phyloP scores from a whole-genome alignment of 1,140 invertebrate genomes.

The Carposina sasakii region DNA sequence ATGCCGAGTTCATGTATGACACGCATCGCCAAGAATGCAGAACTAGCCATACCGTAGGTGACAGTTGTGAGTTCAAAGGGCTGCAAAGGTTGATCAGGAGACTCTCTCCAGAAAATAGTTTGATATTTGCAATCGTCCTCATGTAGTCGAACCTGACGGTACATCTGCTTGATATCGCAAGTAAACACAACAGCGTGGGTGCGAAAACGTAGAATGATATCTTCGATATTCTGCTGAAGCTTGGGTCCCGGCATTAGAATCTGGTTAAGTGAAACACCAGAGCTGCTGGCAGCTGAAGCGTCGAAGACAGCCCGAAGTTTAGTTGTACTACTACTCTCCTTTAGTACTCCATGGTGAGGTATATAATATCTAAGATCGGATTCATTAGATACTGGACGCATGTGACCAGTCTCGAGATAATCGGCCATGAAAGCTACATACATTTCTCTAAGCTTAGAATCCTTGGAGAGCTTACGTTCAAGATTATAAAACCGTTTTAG shows the following conservation, averaged over 20 bases:
- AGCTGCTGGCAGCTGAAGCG: not conserved
- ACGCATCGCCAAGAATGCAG: constrained; percentile 32
- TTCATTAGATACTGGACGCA: not conserved
- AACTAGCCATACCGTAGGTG: constrained; percentile 33
- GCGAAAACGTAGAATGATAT: not conserved
- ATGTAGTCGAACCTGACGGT: not conserved
- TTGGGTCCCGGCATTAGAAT: not conserved
- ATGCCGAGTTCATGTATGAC: constrained; percentile 28
- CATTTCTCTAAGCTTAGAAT: not conserved
- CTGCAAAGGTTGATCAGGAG: constrained; percentile 15
- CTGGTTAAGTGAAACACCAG: not conserved
- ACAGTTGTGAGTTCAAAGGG: constrained; percentile 32
- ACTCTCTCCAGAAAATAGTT: constrained; percentile 7
- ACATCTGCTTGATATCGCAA: constrained; percentile 10
- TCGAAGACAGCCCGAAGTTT: not conserved
- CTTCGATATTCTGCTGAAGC: constrained; percentile 1
- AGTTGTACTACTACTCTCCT: not conserved
- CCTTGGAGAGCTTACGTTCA: not conserved
- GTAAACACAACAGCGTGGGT: not conserved
- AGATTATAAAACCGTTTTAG: not conserved
- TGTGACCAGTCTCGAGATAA: not conserved
- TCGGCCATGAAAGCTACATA: not conserved
- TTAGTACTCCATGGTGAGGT: not conserved
- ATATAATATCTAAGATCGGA: not conserved
- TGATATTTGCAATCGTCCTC: not conserved